Percentiles rank a stretch among this genome's conserved stretches.
These are phyloP conservation scores for Synanthedon formicaeformis DNA, from an alignment of 2,888 invertebrate species.

Conservation along the genomic window DNA sequence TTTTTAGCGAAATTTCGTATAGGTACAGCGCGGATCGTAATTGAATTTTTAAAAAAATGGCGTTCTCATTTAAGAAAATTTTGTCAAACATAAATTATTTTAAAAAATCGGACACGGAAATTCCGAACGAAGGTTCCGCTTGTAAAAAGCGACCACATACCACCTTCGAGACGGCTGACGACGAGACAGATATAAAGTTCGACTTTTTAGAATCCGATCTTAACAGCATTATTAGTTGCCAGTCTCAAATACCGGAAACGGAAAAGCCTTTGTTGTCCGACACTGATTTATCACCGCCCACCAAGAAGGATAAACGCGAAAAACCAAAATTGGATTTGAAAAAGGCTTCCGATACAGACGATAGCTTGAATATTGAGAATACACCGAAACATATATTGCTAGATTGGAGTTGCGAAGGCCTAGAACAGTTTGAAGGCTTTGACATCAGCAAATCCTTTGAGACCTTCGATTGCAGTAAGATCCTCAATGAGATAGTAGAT, in stretches of 20 bases:
- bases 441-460: constrained; percentile 51
- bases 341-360: constrained; percentile 29
- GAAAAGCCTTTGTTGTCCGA: constrained; percentile 46
- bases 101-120: constrained; percentile 26
- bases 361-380: constrained; percentile 34
- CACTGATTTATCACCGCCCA: constrained; percentile 29
- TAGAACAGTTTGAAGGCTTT: constrained; percentile 36
- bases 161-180: constrained; percentile 1
- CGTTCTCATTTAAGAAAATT: constrained; percentile 58
- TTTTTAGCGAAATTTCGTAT: too few relatives aligned
- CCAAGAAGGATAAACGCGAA: constrained; percentile 24
- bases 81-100: constrained; percentile 58
- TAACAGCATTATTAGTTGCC: constrained; percentile 22
- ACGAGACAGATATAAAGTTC: constrained; percentile 2
- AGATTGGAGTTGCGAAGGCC: constrained; percentile 40
- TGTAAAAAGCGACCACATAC: neutral
- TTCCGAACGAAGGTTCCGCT: neutral
- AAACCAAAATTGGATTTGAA: constrained; percentile 47
- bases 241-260: constrained; percentile 42
- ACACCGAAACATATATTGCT: constrained; percentile 52
- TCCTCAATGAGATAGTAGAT: constrained; percentile 24
- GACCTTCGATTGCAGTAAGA: constrained; percentile 26
- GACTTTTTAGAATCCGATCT: constrained; percentile 8
- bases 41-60: constrained; percentile 27
- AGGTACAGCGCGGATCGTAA: too few relatives aligned